Base-by-base conservation (phyloP, 2,888 invertebrate species). In the Blastobasis adustella region DNA sequence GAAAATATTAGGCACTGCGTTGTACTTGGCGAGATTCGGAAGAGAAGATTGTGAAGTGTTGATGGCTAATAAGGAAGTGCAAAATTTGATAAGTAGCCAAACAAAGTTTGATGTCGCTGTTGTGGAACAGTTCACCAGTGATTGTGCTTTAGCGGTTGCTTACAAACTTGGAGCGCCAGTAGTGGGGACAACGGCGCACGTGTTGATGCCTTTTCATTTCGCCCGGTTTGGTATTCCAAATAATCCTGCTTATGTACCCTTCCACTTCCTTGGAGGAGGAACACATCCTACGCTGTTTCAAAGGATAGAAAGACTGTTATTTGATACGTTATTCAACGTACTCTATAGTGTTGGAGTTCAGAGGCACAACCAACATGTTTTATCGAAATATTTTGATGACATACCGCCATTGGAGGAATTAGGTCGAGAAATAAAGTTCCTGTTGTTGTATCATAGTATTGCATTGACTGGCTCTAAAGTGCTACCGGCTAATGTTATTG, bases 101-200 rank as follows among this genome's bases (percentile, higher is more conserved):
- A 74, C 81, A 4, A 90, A 90, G 47, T 94, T 91, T 64, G 94
- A 95, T 71, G 71, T 95, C 0, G 85, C 94, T 5, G 70, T 95
- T 0, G 80, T 91, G 50, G 94, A 95, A 75, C 90, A 90, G 52
- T 95, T 95, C 67, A 93, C 93, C 59, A 90, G 90, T 48, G 93
- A 95, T 65, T 94, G 95, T 68, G 91, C 91, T 69, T 75, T 93
- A 59, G 92, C 91, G 2, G 71, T 95, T 40, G 91, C 91, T 0
- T 86, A 93, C 62, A 90, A 91, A 60, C 86, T 93, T 9, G 73
- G 89, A 45, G 91, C 90, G 0, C 93, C 93, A 0, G 89, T 91
- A 1, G 85, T 93, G 0, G 85, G 85, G 0, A 62, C 92, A 4
- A 90, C 90, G 6, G 90, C 92, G 4, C 90, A 90, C 58, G 81